Evolutionary conservation across 1,140 invertebrate species (phyloP), one percentile per base, ranked within the genome.

Genomic region (Thaumatotibia leucotreta): DNA sequence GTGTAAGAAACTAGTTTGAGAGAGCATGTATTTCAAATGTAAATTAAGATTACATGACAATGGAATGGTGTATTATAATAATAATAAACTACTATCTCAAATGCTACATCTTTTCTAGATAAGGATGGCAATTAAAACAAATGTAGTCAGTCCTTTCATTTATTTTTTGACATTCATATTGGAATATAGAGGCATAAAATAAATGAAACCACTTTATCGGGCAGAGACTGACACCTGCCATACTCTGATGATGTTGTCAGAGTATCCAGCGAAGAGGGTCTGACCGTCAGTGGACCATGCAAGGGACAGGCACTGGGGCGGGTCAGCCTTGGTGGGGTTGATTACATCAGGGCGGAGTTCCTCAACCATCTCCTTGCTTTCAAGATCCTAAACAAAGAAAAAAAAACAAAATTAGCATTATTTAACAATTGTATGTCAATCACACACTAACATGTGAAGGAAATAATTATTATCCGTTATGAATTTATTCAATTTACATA

Each of bases 261-360:
- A 98, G 92, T 99, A 99, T 58, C 99, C 99, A 90, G 99, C 98
- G 91, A 99, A 99, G 70, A 99, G 92, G 33, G 98, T 99, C 92
- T 99, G 98, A 72, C 99, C 99, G 92, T 99, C 99, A 62, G 97
- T 97, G 67, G 98, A 99, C 99, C 99, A 99, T 5, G 99, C 98
- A 75, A 99, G 93, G 10, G 98, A 99, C 63, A 99, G 94, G 92
- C 99, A 99, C 85, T 99, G 96, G 31, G 98, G 98, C 76, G 97
- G 96, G 75, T 98, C 97, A 65, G 96, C 95, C 89, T 98, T 98
- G 61, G 93, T 93, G 4, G 92, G 82, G 71, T 88, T 84, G 29
- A 98, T 95, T 76, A 99, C 96, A 84, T 99, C 98, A 11, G 98
- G 97, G 85, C 96, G 96, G 50, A 99, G 93, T 92, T 99, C 99